Evolutionary conservation across 2,888 invertebrate species (phyloP).

Genomic region (Aquatica leii): DNA sequence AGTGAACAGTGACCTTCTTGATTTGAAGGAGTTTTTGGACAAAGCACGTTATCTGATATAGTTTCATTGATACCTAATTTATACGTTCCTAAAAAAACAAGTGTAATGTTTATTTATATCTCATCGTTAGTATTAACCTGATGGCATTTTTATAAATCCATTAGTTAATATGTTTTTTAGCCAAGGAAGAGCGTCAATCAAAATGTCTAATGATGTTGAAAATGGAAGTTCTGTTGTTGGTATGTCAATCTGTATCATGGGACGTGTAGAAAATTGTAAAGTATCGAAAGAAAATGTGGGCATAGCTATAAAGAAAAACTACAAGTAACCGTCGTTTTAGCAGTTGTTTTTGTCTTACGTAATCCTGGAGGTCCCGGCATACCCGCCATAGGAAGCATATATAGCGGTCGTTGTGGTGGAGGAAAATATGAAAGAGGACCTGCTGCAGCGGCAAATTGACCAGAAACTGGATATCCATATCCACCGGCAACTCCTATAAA

Average conservation of each 20-base stretch:
- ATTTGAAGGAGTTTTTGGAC: conserved; percentile 26
- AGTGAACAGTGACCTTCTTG: conserved; percentile 24
- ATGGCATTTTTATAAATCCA: conserved; percentile 2
- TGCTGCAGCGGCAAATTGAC: no score
- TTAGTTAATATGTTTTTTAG: conserved; percentile 14
- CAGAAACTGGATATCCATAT: background rate
- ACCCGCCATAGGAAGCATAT: no score
- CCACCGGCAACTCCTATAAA: background rate
- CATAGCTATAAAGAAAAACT: no score
- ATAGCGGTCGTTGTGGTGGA: no score
- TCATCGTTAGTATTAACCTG: conserved; percentile 5
- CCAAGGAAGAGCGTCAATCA: conserved; percentile 16
- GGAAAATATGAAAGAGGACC: no score
- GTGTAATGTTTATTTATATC: background rate
- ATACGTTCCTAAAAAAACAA: conserved; percentile 16
- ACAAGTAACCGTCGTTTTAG: no score
- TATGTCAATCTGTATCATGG: no score
- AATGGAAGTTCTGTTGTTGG: no score
- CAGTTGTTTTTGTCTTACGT: no score
- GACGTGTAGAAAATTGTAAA: no score
- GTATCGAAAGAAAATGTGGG: no score
- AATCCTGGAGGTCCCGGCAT: no score
- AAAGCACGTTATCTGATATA: conserved; percentile 18
- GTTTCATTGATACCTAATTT: conserved; percentile 27
- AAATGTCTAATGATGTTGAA: background rate